Evolutionary conservation across 2,888 invertebrate species (phyloP).

Genomic region (Drosophila stalkeri): DNA sequence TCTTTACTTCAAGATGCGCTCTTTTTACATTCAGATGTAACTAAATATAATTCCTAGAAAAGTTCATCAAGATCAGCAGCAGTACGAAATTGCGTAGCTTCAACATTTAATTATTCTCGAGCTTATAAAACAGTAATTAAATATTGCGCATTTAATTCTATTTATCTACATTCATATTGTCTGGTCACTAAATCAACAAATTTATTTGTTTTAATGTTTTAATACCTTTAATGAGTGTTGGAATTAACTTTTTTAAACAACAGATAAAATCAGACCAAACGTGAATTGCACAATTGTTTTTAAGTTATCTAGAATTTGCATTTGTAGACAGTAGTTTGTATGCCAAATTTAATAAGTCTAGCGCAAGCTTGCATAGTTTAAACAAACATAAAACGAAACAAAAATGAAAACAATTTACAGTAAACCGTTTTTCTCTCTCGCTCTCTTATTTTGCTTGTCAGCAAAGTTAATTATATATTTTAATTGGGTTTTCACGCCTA

Average conservation of each 20-base stretch:
- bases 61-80: background rate
- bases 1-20: background rate
- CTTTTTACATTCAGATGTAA: background rate
- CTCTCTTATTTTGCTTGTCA: background rate
- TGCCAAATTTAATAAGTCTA: conserved; percentile 4
- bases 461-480: conserved; percentile 9
- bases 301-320: conserved; percentile 4
- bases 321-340: background rate
- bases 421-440: background rate
- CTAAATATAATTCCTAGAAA: background rate
- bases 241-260: background rate
- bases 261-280: background rate
- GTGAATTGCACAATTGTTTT: background rate
- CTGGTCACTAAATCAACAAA: background rate
- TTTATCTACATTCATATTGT: background rate
- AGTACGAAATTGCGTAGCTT: background rate
- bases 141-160: background rate
- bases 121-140: background rate
- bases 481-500: conserved; percentile 1
- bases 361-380: background rate
- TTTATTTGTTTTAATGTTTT: background rate
- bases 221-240: conserved; percentile 1
- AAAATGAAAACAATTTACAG: background rate
- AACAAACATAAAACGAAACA: background rate
- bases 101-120: background rate